phyloP scores from a whole-genome alignment of 92 coral and sea anemone species.

The Porites lobata region DNA sequence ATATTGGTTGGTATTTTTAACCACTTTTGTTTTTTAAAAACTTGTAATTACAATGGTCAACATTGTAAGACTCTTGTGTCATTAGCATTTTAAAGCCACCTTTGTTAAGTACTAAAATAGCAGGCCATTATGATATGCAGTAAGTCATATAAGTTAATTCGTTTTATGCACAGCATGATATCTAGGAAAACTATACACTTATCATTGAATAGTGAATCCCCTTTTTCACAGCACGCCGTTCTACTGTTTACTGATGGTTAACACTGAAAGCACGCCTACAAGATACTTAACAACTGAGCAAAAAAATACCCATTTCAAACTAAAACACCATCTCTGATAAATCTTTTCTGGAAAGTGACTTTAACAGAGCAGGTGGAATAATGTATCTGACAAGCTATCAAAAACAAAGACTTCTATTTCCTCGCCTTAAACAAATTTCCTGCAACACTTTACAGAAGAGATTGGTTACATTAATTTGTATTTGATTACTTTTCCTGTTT shows the following conservation, averaged over 20 bases:
- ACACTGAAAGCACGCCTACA: not conserved
- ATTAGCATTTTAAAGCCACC: constrained; percentile 24
- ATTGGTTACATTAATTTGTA: not conserved
- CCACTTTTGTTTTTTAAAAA: too few species aligned
- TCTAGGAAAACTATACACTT: not conserved
- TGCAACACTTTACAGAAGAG: not conserved
- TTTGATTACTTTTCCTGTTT: not conserved
- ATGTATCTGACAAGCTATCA: not conserved
- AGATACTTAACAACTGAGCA: not conserved
- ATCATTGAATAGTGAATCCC: not conserved
- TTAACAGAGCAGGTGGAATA: not conserved
- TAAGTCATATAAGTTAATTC: constrained; percentile 31
- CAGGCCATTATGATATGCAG: not conserved
- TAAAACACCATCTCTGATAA: not conserved
- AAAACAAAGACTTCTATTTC: not conserved
- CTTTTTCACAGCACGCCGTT: not conserved
- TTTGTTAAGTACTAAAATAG: constrained; percentile 15
- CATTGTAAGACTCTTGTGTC: too few species aligned
- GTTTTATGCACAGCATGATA: constrained; percentile 4
- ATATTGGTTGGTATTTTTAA: too few species aligned
- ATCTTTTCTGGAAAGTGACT: not conserved
- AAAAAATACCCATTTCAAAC: not conserved
- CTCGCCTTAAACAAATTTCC: constrained; percentile 18
- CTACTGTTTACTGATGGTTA: too few species aligned
- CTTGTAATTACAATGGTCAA: too few species aligned